These are phyloP conservation scores for Stictonetta naevosa DNA, from an alignment of 2,113 vertebrate genomes.

Conservation along the genomic window DNA sequence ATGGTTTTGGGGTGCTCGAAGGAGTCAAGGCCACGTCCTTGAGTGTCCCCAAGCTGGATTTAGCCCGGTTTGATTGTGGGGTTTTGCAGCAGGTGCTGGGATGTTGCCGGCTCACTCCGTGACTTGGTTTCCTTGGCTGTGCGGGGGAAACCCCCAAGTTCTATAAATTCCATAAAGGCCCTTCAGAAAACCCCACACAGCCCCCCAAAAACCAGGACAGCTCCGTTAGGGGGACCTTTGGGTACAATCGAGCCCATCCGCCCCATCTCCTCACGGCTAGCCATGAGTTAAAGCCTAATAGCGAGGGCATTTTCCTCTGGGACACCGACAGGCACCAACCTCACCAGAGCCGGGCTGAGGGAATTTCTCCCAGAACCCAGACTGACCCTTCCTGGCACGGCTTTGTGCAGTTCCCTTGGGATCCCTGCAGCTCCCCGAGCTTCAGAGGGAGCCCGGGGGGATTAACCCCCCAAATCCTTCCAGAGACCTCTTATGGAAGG, in stretches of 20 bases:
- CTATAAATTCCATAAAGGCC: no score
- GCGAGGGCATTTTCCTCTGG: no score
- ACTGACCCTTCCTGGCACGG: no score
- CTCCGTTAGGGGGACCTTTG: no score
- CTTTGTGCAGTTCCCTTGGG: background rate
- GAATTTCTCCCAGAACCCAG: no score
- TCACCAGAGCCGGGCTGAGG: no score
- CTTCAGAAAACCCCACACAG: background rate
- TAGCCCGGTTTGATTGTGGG: background rate
- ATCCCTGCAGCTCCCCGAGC: background rate
- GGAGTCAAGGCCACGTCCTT: background rate
- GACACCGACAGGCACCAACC: no score
- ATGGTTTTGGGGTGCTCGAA: background rate
- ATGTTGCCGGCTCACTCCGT: fast-evolving
- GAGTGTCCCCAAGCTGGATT: background rate
- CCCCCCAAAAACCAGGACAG: no score
- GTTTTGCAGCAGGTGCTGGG: background rate
- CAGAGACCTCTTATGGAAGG: background rate
- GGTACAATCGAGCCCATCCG: no score
- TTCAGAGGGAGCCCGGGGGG: background rate
- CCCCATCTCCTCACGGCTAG: no score
- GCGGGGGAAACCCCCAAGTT: no score
- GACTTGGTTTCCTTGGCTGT: background rate
- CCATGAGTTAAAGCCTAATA: no score
- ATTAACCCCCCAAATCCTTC: background rate